Evolutionary conservation across 2,113 vertebrate genomes (phyloP), one percentile per base, ranked within the genome.

Genomic region (Conger conger): DNA sequence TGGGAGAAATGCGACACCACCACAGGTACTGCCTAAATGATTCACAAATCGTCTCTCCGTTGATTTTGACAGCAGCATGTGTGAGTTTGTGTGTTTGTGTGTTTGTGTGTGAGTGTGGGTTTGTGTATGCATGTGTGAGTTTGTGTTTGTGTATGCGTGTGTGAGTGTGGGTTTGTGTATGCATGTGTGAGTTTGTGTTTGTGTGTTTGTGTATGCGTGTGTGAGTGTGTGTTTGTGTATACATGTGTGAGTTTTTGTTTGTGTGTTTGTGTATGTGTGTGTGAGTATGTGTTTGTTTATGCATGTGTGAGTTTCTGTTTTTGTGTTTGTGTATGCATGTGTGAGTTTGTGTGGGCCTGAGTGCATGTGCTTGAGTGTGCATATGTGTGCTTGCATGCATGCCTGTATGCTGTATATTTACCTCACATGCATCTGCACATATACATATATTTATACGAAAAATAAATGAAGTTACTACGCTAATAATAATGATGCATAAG

Each of bases 371-470:
- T 68, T 77, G 76, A 76, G 38, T 20, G 20, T 42, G 38, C 45
- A 1, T 18, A 30, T 63, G 17, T 78, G 50, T 86, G 37, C 38
- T 11, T 40, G 57, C 50, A n/a, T 54, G 9, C 79, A 37, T 40
- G 45, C 57, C 17, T 38, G 82, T 42, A 36, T 63, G 40, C 38
- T 53, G 54, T 76, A 83, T n/a, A 30, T 30, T 63, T 1, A 60
- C 54, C 40, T 82, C 50, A 57, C 11, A 60, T 84, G n/a, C 7
- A 30, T 40, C 36, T 57, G 45, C 81, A 81, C 76, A 23, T 81
- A 91, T 86, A 54, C 89, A 93, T 84, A 60, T 60, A 73, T 73
- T 73, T 73, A n/a, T 5, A 11, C 68, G 1, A n/a, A 33, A 63
- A 73, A n/a, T 7, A n/a, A 68, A 9, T 86, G 85, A 83, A 85